A percentile compares a stretch with the other conserved stretches of the same genome.
These are phyloP conservation scores for Urocynchramus pylzowi DNA, from an alignment of 2,113 vertebrate species.

Conservation along the genomic window DNA sequence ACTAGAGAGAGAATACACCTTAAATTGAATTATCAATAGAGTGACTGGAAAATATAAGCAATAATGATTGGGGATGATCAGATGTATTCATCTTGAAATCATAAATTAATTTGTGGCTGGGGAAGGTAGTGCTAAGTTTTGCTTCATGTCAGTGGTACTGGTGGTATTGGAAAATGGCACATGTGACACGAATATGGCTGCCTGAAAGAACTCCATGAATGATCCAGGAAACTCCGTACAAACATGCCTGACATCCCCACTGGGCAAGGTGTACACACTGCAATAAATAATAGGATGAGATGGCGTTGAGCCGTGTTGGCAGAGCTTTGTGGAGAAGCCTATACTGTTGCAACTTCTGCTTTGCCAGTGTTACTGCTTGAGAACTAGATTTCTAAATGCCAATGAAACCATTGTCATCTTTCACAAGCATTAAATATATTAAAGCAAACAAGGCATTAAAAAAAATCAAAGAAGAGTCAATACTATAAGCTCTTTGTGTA, in stretches of 20 bases:
- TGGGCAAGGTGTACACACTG: not conserved
- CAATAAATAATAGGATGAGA: not conserved
- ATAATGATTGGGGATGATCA: not conserved
- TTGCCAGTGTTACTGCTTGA: not conserved
- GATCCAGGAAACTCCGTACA: not conserved
- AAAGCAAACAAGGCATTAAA: not conserved
- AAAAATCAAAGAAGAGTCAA: not conserved
- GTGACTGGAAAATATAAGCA: not conserved
- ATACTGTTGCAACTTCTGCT: not conserved
- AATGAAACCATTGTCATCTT: not conserved
- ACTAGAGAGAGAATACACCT: not conserved
- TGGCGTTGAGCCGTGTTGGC: not conserved
- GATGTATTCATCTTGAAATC: not conserved
- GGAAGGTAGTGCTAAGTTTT: not conserved
- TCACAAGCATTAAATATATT: not conserved
- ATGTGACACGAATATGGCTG: not conserved
- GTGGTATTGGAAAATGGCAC: not conserved
- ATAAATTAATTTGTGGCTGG: not conserved
- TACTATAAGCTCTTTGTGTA: not conserved
- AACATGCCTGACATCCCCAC: not conserved
- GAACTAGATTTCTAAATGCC: not conserved
- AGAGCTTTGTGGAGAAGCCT: not conserved
- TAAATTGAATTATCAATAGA: not conserved
- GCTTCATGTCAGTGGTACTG: not conserved
- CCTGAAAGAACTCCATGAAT: not conserved